phyloP scores from a whole-genome alignment of 2,888 invertebrate genomes.

The Oeneis ivallda region DNA sequence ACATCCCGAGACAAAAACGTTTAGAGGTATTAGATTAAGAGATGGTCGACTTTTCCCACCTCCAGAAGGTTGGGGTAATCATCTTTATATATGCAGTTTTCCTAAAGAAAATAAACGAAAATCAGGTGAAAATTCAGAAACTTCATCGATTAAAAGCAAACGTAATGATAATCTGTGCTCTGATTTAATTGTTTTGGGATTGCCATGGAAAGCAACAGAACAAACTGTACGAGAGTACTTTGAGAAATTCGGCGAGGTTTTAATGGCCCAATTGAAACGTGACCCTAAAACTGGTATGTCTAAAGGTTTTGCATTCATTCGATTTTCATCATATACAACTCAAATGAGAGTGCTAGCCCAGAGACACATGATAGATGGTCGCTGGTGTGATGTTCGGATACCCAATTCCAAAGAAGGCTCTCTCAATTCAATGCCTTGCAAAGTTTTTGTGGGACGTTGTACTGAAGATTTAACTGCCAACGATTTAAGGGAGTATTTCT shows the following conservation, averaged over 20 bases:
- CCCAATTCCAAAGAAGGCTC: slow-evolving; percentile 95
- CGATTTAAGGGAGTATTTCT: slow-evolving; percentile 89
- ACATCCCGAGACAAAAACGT: slow-evolving; percentile 94
- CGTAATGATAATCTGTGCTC: slow-evolving; percentile 96
- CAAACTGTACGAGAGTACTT: slow-evolving; percentile 98
- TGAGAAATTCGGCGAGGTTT: slow-evolving; percentile 97
- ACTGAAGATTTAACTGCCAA: slow-evolving; percentile 90
- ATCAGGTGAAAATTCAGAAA: slow-evolving; percentile 92
- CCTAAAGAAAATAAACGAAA: slow-evolving; percentile 97
- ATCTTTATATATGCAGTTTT: slow-evolving; percentile 90
- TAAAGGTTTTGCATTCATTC: slow-evolving; percentile 99
- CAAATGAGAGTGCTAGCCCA: slow-evolving; percentile 97
- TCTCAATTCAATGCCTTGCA: slow-evolving; percentile 87
- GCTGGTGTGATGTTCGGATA: slow-evolving; percentile 99
- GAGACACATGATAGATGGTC: slow-evolving; percentile 97
- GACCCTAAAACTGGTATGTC: slow-evolving; percentile 96
- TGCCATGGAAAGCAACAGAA: slow-evolving; percentile 99
- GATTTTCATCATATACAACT: slow-evolving; percentile 96
- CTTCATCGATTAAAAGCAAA: slow-evolving; percentile 95
- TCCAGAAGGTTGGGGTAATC: slow-evolving; percentile 91
- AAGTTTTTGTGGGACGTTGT: slow-evolving; percentile 93
- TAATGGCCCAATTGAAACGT: slow-evolving; percentile 98
- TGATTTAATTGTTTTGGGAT: slow-evolving; percentile 98
- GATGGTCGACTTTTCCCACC: slow-evolving; percentile 97
- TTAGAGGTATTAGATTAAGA: slow-evolving; percentile 93